A percentile compares a stretch with the other conserved stretches of the same genome.
phyloP scores from a whole-genome alignment of 2,888 invertebrate species.

The Mesorhabditis belari region DNA sequence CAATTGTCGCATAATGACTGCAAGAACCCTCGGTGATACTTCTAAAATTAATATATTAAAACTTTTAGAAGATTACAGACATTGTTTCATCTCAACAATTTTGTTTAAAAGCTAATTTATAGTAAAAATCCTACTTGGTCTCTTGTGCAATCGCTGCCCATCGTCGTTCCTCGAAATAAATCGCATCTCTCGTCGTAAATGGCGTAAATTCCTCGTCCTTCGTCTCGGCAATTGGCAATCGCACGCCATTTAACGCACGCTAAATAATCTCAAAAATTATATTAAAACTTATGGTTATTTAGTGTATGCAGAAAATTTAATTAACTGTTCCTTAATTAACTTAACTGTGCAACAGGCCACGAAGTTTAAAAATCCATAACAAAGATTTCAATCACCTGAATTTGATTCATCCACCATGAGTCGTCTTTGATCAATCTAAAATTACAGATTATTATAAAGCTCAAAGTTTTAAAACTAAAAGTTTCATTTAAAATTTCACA shows the following conservation, averaged over 20 bases:
- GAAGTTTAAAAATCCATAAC: neutral
- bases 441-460: neutral
- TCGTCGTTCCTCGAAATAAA: neutral
- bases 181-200: neutral
- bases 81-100: too few relatives aligned
- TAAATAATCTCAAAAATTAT: too few relatives aligned
- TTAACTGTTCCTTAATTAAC: too few relatives aligned
- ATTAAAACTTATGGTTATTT: too few relatives aligned
- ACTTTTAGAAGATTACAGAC: too few relatives aligned
- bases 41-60: too few relatives aligned
- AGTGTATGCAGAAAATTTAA: too few relatives aligned
- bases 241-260: neutral
- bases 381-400: neutral
- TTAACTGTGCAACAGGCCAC: too few relatives aligned
- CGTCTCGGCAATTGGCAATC: neutral
- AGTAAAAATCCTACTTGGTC: neutral
- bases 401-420: neutral
- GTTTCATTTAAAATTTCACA: too few relatives aligned
- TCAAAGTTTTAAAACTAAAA: too few relatives aligned
- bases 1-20: neutral
- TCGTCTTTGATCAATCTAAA: neutral
- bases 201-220: neutral
- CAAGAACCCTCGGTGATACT: neutral
- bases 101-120: neutral
- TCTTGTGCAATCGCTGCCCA: neutral